Conservation (phyloP, 2,797 vertebrate species). For the Poecilia picta region DNA sequence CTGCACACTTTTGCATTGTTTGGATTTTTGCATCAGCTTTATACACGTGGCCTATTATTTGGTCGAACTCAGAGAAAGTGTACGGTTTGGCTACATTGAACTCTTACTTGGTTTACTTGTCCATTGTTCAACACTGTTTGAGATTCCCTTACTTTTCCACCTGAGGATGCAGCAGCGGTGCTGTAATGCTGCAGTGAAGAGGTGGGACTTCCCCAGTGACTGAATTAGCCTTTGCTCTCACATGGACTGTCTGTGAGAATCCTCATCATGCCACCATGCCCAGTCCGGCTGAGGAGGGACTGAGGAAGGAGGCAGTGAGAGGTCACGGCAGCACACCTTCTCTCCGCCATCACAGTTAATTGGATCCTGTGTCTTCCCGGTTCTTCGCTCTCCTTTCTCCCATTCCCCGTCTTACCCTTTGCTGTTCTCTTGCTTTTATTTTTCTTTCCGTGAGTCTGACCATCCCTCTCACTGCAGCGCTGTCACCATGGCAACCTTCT, state of each 20-base stretch:
- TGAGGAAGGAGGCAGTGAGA: conserved; percentile 47
- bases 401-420: conserved; percentile 53
- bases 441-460: conserved; percentile 76
- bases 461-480: conserved; percentile 74
- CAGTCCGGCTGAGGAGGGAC: conserved; percentile 58
- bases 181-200: conserved; percentile 59
- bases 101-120: not conserved
- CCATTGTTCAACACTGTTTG: conserved; percentile 35
- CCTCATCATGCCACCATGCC: conserved; percentile 37
- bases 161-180: conserved; percentile 43
- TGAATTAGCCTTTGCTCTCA: conserved; percentile 52
- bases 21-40: not conserved
- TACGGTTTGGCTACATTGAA: not conserved
- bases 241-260: conserved; percentile 38
- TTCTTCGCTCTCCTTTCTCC: conserved; percentile 32
- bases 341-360: conserved; percentile 65
- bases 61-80: not conserved
- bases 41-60: not conserved
- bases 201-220: conserved; percentile 46
- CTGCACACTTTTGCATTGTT: not conserved
- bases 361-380: conserved; percentile 62
- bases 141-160: conserved; percentile 20
- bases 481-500: conserved; percentile 84
- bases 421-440: conserved; percentile 66
- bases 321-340: conserved; percentile 60